A percentile compares a stretch with the other conserved stretches of the same genome.
phyloP scores from a whole-genome alignment of 1,140 invertebrate species.

The Camponotus vicinus region DNA sequence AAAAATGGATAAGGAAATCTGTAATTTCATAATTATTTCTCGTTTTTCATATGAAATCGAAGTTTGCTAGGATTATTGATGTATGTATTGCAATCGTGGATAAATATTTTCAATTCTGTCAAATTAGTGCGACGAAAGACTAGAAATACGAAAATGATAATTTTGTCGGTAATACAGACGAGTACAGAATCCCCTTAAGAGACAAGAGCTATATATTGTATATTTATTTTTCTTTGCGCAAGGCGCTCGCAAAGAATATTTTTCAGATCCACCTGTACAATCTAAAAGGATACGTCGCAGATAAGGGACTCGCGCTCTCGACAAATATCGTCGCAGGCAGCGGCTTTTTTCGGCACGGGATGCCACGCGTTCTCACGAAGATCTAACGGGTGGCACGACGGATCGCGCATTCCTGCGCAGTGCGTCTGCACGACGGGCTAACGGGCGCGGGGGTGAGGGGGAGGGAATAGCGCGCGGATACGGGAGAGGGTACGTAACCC shows the following conservation, averaged over 20 bases:
- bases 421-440: conserved; percentile 41
- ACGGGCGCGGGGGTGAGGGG: neutral
- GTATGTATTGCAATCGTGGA: no score
- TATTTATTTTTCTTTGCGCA: neutral
- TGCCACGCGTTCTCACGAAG: conserved; percentile 69
- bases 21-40: no score
- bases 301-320: conserved; percentile 25
- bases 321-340: conserved; percentile 57
- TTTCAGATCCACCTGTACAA: neutral
- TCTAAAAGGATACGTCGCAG: conserved; percentile 12
- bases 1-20: no score
- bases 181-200: no score
- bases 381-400: conserved; percentile 73
- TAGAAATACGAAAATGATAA: no score
- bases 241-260: neutral
- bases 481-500: conserved; percentile 34
- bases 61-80: no score
- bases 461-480: neutral
- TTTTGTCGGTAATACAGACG: no score
- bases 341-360: conserved; percentile 27
- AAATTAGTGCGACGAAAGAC: no score
- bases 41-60: no score
- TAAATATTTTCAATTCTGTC: no score
- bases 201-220: no score
- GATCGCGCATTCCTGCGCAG: conserved; percentile 63